These are phyloP conservation scores for Elephantulus edwardii DNA, from an alignment of 2,113 vertebrate genomes.

Conservation along the genomic window DNA sequence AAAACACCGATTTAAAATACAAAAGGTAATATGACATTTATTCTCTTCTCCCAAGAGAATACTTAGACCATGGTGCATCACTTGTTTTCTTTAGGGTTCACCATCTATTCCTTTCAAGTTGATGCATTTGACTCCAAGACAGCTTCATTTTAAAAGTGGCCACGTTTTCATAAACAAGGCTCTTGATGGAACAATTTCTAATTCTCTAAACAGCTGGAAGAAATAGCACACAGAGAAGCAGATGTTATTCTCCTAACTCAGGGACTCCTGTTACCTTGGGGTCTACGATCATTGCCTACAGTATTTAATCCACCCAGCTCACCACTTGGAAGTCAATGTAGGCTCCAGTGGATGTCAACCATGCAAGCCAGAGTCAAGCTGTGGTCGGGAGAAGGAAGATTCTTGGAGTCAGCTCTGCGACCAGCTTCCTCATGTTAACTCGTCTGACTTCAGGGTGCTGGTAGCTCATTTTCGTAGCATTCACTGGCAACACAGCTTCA, in stretches of 20 bases:
- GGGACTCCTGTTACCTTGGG: background rate
- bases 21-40: constrained; percentile 21
- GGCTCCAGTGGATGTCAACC: constrained; percentile 55
- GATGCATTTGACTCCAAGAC: constrained; percentile 68
- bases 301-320: background rate
- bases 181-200: constrained; percentile 67
- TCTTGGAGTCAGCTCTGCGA: constrained; percentile 4
- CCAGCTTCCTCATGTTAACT: background rate
- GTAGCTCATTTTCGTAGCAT: constrained; percentile 37
- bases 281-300: constrained; percentile 40
- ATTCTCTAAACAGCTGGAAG: constrained; percentile 67
- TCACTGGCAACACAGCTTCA: constrained; percentile 6
- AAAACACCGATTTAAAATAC: background rate
- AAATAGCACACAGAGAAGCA: constrained; percentile 67
- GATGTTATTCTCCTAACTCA: constrained; percentile 61
- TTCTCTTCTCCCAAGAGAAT: background rate
- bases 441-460: constrained; percentile 9
- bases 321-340: constrained; percentile 49
- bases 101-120: constrained; percentile 66
- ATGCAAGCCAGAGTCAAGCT: background rate
- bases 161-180: constrained; percentile 68
- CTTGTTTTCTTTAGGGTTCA: constrained; percentile 57
- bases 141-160: constrained; percentile 74
- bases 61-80: background rate
- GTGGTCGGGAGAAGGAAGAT: constrained; percentile 55